Evolutionary conservation across 2,888 invertebrate species (phyloP).

Genomic region (Limnephilus auricula): DNA sequence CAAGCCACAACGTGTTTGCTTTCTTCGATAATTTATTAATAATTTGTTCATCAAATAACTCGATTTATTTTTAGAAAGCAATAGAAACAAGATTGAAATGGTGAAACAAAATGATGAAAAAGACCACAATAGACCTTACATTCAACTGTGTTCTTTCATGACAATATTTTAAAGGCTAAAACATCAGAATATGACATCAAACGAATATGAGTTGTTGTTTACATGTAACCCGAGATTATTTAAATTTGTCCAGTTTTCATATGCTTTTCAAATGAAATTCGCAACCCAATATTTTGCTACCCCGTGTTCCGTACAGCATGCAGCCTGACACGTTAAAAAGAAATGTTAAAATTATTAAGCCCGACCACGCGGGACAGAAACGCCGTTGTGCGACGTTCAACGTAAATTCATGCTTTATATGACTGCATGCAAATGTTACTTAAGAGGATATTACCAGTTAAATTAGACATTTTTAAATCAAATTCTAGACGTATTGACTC

Average conservation of each 20-base stretch:
- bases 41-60: too few relatives aligned
- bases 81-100: not conserved
- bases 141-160: not conserved
- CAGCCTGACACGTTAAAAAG: constrained; percentile 59
- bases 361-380: not conserved
- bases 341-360: constrained; percentile 57
- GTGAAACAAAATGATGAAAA: not conserved
- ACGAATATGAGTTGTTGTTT: not conserved
- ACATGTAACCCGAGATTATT: not conserved
- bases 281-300: not conserved
- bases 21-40: too few relatives aligned
- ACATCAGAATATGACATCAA: not conserved
- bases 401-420: constrained; percentile 46
- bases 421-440: constrained; percentile 28
- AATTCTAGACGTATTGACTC: too few relatives aligned
- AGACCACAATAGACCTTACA: not conserved
- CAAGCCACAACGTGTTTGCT: too few relatives aligned
- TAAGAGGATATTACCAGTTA: too few relatives aligned
- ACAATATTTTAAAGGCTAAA: not conserved
- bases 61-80: too few relatives aligned
- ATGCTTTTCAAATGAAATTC: not conserved
- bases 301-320: not conserved
- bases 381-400: constrained; percentile 41
- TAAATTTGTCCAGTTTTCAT: not conserved
- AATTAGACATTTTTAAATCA: too few relatives aligned